Conservation (phyloP, 2,113 vertebrate species). For the Pachyramphus minor region DNA sequence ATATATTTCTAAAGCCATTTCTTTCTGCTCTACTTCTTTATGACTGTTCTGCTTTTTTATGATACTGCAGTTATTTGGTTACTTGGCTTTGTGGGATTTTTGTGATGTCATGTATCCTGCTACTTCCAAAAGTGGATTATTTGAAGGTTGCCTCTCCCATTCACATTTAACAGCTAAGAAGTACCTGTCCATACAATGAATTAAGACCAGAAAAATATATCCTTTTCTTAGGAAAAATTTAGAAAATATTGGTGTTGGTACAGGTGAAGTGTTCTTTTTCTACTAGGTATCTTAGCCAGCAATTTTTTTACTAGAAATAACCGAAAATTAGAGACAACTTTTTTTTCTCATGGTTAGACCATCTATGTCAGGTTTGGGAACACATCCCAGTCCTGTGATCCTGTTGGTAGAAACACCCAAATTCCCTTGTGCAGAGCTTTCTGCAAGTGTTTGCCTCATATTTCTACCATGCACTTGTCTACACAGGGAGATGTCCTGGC, state of each 20-base stretch:
- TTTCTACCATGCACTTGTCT: not conserved
- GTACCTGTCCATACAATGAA: not conserved
- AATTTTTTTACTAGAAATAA: not conserved
- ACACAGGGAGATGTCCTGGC: not conserved
- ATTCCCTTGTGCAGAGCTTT: not conserved
- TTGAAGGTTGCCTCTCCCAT: not conserved
- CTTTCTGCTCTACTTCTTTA: not conserved
- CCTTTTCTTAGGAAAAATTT: not conserved
- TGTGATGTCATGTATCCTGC: not conserved
- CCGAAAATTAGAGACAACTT: not conserved
- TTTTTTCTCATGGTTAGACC: not conserved
- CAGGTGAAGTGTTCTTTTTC: not conserved
- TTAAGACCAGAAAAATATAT: not conserved
- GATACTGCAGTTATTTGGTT: not conserved
- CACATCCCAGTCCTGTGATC: not conserved
- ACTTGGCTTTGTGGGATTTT: not conserved
- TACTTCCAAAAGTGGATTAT: not conserved
- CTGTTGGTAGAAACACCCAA: not conserved
- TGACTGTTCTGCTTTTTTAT: not conserved
- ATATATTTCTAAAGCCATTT: not conserved
- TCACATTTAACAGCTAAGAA: not conserved
- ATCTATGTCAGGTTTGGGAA: not conserved
- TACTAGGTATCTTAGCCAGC: not conserved
- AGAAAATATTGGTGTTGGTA: not conserved
- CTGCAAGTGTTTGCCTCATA: not conserved